phyloP scores from a whole-genome alignment of 2,888 invertebrate genomes.

The Drosophila siamana region DNA sequence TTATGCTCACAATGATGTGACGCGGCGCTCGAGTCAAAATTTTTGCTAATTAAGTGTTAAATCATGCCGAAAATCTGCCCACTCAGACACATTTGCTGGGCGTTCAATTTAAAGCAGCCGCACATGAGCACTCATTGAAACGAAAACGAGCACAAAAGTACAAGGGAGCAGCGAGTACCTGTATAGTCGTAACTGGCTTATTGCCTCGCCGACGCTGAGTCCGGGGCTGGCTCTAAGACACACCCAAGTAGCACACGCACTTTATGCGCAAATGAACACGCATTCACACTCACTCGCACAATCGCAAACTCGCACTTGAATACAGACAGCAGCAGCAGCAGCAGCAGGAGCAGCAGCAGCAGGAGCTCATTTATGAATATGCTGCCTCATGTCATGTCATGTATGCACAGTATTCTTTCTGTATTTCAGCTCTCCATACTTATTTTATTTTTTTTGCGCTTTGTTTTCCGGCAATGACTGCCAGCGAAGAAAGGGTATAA shows the following conservation, averaged over 20 bases:
- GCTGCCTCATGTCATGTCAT: conserved; percentile 64
- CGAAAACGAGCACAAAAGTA: conserved; percentile 38
- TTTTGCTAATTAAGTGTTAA: conserved; percentile 78
- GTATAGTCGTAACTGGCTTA: conserved; percentile 38
- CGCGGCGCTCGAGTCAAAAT: conserved; percentile 71
- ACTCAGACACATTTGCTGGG: conserved; percentile 45
- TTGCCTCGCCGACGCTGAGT: no score
- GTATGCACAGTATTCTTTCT: conserved; percentile 31
- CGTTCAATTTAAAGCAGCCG: conserved; percentile 42
- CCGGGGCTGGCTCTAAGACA: conserved; percentile 57
- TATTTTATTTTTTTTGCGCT: conserved; percentile 19
- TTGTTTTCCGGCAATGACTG: conserved; percentile 3
- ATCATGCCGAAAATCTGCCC: conserved; percentile 77
- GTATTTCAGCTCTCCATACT: conserved; percentile 1
- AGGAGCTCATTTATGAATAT: conserved; percentile 60
- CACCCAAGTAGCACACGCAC: conserved; percentile 70
- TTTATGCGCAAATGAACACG: conserved; percentile 69
- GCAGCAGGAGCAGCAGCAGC: neutral
- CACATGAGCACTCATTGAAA: conserved; percentile 41
- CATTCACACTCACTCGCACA: conserved; percentile 61
- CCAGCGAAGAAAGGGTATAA: conserved; percentile 35
- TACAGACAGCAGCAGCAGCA: neutral
- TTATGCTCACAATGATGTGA: conserved; percentile 70
- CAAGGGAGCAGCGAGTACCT: conserved; percentile 1
- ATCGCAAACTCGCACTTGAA: conserved; percentile 14